Evolutionary conservation across 2,797 vertebrate genomes (phyloP).

Genomic region (Taeniopygia guttata): DNA sequence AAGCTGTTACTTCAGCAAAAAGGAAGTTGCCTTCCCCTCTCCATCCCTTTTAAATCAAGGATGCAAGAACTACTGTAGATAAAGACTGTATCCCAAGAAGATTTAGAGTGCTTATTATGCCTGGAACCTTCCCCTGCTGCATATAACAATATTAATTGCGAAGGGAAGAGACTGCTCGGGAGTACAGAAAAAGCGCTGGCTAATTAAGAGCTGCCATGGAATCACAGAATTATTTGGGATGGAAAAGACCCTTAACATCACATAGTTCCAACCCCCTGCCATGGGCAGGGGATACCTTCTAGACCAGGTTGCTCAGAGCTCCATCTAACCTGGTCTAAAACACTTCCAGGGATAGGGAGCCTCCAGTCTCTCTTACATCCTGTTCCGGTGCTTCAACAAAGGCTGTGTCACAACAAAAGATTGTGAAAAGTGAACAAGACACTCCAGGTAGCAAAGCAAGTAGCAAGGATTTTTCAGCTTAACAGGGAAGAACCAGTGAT

Average conservation of each 20-base stretch:
- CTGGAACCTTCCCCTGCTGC: background rate
- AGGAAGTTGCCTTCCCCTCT: background rate
- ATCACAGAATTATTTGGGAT: background rate
- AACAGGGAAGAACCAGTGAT: background rate
- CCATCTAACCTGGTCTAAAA: background rate
- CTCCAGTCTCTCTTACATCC: background rate
- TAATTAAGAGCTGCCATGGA: background rate
- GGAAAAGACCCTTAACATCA: background rate
- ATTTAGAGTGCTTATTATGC: background rate
- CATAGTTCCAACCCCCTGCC: background rate
- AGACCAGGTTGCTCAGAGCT: background rate
- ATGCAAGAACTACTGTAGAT: background rate
- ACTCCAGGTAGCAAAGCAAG: background rate
- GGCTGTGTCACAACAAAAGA: background rate
- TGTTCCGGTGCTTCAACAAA: background rate
- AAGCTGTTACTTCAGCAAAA: background rate
- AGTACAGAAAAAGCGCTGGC: background rate
- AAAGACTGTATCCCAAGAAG: background rate
- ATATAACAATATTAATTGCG: background rate
- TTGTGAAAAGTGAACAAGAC: background rate
- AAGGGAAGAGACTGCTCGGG: accelerated
- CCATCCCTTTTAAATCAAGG: background rate
- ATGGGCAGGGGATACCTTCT: background rate
- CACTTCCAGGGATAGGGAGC: background rate
- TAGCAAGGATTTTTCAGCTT: background rate